Percentiles rank a stretch among this genome's conserved stretches.
These are phyloP conservation scores for Pao palembangensis DNA, from an alignment of 2,113 vertebrate genomes.

Conservation along the genomic window DNA sequence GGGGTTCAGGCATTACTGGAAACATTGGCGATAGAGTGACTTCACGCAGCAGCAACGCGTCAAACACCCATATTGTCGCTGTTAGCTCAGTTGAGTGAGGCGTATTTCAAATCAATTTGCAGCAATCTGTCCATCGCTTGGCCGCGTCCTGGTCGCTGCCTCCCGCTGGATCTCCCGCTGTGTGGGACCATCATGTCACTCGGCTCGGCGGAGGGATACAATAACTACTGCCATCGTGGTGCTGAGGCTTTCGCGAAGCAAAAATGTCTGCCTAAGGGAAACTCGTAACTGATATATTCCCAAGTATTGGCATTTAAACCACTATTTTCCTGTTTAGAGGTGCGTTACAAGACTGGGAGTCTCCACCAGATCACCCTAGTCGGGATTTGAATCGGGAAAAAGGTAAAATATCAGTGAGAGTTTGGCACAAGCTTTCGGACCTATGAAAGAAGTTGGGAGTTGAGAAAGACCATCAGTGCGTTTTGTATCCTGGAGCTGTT, in stretches of 20 bases:
- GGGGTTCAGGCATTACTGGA: background rate
- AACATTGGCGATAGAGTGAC: background rate
- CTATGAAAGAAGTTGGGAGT: slow-evolving; percentile 78
- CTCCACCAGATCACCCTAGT: slow-evolving; percentile 80
- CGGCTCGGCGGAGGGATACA: slow-evolving; percentile 86
- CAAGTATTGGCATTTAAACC: slow-evolving; percentile 41
- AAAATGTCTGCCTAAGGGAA: slow-evolving; percentile 99
- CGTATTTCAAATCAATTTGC: background rate
- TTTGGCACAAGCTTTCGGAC: slow-evolving; percentile 70
- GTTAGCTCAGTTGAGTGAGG: no score
- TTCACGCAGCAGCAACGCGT: no score
- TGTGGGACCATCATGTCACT: slow-evolving; percentile 53
- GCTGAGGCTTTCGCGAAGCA: slow-evolving; percentile 83
- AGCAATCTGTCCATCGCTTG: background rate
- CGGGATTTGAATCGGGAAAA: slow-evolving; percentile 78
- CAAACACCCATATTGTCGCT: no score
- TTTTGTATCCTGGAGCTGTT: slow-evolving; percentile 30
- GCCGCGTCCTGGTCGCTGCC: slow-evolving; percentile 5
- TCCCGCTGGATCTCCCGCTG: slow-evolving; percentile 56
- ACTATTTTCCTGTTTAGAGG: slow-evolving; percentile 60
- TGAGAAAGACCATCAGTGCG: slow-evolving; percentile 55
- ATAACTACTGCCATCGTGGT: slow-evolving; percentile 78
- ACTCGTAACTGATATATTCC: slow-evolving; percentile 85
- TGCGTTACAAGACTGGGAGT: slow-evolving; percentile 69
- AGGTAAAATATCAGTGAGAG: slow-evolving; percentile 77